Evolutionary conservation across 2,888 invertebrate species (phyloP), one percentile per base, ranked within the genome.

Genomic region (Lasioglossum pauxillum): DNA sequence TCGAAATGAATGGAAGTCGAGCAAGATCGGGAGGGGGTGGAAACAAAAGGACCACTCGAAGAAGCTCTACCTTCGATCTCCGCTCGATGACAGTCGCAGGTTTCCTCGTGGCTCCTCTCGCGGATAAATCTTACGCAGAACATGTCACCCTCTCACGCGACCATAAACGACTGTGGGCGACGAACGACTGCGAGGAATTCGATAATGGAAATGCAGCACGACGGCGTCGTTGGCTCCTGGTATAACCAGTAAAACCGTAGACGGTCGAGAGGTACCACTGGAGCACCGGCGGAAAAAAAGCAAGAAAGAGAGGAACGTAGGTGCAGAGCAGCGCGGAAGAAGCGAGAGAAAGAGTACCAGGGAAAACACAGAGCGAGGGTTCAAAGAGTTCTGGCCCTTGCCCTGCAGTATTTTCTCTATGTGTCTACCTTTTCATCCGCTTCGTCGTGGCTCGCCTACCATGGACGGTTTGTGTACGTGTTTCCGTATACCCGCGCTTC

Each of bases 341-440:
- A 79, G 83, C 75, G 82, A 78, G 86, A 83, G 82, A 86, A 73
- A 79, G 83, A 78, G 74, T 49, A 82, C 75, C 83, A 79, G 81
- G 80, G 84, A 88, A 83, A 85, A 89, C 77, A 79, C 86, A 80
- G 78, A 76, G 80, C 88, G 85, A 74, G 91, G 92, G 91, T 92
- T 93, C 92, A 92, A 93, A 93, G 93, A 91, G 91, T 92, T 88
- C 89, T 88, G 88, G 87, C 82, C 88, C 87, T 89, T 90, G 88
- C 87, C 86, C 90, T 87, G 84, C 75, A 71, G 84, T 89, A 86
- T 89, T 88, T 89, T 88, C 88, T 90, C 89, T 88, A 80, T 85
- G 86, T 82, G 88, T 89, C 91, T 90, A 91, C 89, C 90, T 89
- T 92, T 93, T 93, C 90, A 90, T 88, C 80, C 83, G 84, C 72